These are phyloP conservation scores for Schizopygopsis malacanthus DNA, from an alignment of 2,797 vertebrate genomes.

Conservation along the genomic window DNA sequence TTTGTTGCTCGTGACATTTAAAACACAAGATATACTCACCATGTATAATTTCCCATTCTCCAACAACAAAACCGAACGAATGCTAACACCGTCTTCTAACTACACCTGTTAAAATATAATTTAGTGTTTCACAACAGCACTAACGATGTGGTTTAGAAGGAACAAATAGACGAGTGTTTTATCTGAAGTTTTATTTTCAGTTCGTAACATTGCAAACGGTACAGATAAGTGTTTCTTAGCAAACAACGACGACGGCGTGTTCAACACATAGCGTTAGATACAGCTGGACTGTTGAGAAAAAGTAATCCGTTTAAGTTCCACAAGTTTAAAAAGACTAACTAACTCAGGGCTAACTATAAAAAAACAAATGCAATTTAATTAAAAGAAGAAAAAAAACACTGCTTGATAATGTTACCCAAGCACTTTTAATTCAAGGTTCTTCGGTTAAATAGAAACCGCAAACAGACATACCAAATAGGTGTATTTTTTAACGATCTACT, in stretches of 20 bases:
- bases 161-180: constrained; percentile 13
- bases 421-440: constrained; percentile 25
- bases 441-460: constrained; percentile 37
- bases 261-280: constrained; percentile 11
- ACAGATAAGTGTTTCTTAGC: constrained; percentile 76
- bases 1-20: not conserved
- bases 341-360: constrained; percentile 39
- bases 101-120: not conserved
- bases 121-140: not conserved
- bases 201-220: constrained; percentile 89
- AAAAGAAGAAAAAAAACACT: not conserved
- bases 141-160: not conserved
- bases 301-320: constrained; percentile 6
- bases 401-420: constrained; percentile 38
- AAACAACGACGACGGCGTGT: constrained; percentile 34
- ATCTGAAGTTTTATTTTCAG: constrained; percentile 91
- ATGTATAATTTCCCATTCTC: too few relatives aligned
- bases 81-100: not conserved
- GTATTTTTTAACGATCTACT: constrained; percentile 33
- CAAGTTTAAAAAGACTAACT: constrained; percentile 49
- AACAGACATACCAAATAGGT: constrained; percentile 24
- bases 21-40: not conserved
- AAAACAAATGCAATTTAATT: constrained; percentile 8
- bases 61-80: not conserved
- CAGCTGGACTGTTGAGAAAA: not conserved